phyloP scores from a whole-genome alignment of 2,888 invertebrate genomes.

The Polymixis flavicincta region DNA sequence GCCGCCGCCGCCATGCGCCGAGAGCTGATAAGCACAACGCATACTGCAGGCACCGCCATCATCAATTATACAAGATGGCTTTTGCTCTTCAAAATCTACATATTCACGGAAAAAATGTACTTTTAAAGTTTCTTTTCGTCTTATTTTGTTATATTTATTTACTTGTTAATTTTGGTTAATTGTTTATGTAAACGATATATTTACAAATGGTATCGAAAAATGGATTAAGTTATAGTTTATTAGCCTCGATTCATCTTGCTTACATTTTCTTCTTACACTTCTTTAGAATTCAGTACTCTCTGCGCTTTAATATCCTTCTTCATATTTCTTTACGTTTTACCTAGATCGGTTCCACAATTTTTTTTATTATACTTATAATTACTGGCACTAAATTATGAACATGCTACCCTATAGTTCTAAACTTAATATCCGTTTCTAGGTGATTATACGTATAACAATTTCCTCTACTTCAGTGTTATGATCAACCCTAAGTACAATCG shows the following conservation, averaged over 20 bases:
- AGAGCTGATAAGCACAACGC: constrained; percentile 72
- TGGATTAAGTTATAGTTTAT: not conserved
- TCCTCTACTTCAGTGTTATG: constrained; percentile 69
- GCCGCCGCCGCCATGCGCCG: constrained; percentile 62
- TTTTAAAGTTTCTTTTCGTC: constrained; percentile 3
- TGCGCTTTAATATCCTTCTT: not conserved
- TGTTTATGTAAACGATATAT: not conserved
- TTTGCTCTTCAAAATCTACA: constrained; percentile 60
- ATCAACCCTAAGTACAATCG: constrained; percentile 76
- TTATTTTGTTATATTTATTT: not conserved
- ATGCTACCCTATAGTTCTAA: constrained; percentile 9
- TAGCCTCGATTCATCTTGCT: not conserved
- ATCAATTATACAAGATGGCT: constrained; percentile 70
- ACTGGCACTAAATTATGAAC: not conserved
- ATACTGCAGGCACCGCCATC: constrained; percentile 69
- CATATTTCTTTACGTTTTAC: not conserved
- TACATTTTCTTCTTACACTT: not conserved
- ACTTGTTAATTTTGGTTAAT: not conserved
- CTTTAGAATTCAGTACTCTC: not conserved
- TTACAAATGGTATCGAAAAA: not conserved
- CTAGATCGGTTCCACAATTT: too few relatives aligned
- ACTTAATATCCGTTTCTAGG: constrained; percentile 5
- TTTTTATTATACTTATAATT: not conserved
- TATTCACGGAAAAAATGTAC: constrained; percentile 28
- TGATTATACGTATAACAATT: constrained; percentile 25